Percentiles rank a stretch among this genome's conserved stretches.
Conservation (phyloP, 2,888 invertebrate species). For the Agriopis marginaria region DNA sequence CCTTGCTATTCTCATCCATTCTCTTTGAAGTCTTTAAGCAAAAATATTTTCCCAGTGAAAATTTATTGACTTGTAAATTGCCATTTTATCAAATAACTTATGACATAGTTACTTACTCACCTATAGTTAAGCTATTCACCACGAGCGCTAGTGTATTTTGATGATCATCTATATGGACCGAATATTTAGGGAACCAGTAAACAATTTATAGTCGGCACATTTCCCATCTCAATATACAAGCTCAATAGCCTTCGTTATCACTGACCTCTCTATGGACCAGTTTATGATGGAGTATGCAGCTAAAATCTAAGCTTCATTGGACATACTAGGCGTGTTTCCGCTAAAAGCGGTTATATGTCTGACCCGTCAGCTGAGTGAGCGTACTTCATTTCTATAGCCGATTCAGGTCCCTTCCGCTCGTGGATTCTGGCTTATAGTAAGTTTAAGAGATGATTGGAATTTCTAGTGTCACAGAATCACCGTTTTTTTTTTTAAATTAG, state of each 20-base stretch:
- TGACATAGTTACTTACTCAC: no score
- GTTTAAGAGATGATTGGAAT: background rate
- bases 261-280: conserved; percentile 2
- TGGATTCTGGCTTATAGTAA: background rate
- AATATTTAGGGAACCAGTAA: background rate
- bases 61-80: no score
- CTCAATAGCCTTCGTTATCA: conserved; percentile 16
- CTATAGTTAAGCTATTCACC: background rate
- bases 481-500: no score
- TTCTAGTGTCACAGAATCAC: background rate
- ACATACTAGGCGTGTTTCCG: conserved; percentile 18
- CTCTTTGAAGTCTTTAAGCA: no score
- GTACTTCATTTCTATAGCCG: conserved; percentile 24
- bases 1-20: no score
- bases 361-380: conserved; percentile 14
- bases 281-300: background rate
- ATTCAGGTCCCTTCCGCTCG: conserved; percentile 13
- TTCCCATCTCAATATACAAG: background rate
- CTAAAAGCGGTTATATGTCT: conserved; percentile 18
- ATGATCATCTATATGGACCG: background rate
- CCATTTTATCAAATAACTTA: no score
- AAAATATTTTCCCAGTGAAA: no score
- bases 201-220: no score
- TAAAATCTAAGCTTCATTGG: conserved; percentile 14
- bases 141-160: background rate